phyloP scores from a whole-genome alignment of 2,797 vertebrate species.

The Hippocampus kuda region DNA sequence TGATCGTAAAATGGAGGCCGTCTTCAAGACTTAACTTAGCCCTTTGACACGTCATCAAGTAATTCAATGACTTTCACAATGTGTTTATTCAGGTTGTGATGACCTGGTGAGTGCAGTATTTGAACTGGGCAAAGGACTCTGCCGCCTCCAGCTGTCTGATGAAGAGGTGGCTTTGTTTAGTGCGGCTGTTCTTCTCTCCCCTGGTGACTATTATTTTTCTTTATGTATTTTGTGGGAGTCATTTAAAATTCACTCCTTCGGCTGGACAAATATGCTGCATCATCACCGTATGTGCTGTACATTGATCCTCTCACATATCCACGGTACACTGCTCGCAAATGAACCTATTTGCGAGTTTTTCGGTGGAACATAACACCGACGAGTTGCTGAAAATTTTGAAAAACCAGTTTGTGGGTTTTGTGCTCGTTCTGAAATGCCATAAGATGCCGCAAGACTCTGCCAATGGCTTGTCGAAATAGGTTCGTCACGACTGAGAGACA shows the following conservation, averaged over 20 bases:
- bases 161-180: constrained; percentile 87
- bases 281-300: no score
- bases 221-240: background rate
- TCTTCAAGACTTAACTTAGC: background rate
- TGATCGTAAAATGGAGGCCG: background rate
- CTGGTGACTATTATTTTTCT: constrained; percentile 60
- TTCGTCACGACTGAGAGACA: no score
- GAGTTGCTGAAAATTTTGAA: no score
- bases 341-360: no score
- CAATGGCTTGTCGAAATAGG: no score
- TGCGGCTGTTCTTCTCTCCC: constrained; percentile 75
- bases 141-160: constrained; percentile 79
- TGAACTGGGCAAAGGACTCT: constrained; percentile 79
- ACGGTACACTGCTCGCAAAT: no score
- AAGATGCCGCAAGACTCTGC: background rate
- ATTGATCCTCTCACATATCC: no score
- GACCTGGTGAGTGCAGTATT: constrained; percentile 78
- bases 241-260: no score
- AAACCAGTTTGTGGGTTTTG: background rate
- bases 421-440: background rate
- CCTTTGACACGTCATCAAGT: background rate
- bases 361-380: no score
- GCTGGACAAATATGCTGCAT: no score
- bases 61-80: constrained; percentile 8
- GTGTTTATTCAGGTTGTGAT: constrained; percentile 73